Base-by-base conservation (phyloP, 2,888 invertebrate genomes). In the Melipona beecheii region DNA sequence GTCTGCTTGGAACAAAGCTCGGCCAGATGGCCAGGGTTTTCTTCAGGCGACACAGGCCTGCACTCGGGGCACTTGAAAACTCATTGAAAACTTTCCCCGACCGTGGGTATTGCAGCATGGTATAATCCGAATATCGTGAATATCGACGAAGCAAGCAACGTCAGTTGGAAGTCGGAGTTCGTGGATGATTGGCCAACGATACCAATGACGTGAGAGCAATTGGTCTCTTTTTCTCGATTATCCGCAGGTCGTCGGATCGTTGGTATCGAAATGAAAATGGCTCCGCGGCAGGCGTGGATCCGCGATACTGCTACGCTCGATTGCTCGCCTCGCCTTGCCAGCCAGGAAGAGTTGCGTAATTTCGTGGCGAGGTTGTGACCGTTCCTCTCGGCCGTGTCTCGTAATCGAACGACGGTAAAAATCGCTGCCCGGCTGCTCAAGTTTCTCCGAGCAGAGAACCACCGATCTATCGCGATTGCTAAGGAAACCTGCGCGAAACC, bases 281-380 rank as follows among this genome's bases (percentile, higher is more conserved):
- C 77, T 83, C 74, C 72, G 77, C 19, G 58, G 24, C 9, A 17
- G 31, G 11, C 66, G 56, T 36, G 31, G 74, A 75, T 71, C 76
- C 64, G 62, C 52, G 77, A 75, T 77, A 72, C 85, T 31, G 62
- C 64, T 43, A 70, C 81, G 80, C 68, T 84, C 75, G 66, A 85
- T 76, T 62, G 74, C 64, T 64, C 24, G 62, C 62, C 79, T 31
- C 54, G 75, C 50, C 65, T 64, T 21, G 62, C 58, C 81, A 58
- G 52, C 72, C 79, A 52, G 78, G 36, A 76, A 58, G 60, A 70
- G 65, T 86, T 87, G 80, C 78, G 64, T 87, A 87, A 87, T 84
- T 69, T 50, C 72, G 68, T 58, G 75, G 75, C 72, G 69, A 81
- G 79, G 74, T 75, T 76, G 78, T 60, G 85, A 86, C 76, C 83